A percentile compares a stretch with the other conserved stretches of the same genome.
Conservation (phyloP, 1,140 invertebrate genomes). For the Scaptomyza montana region DNA sequence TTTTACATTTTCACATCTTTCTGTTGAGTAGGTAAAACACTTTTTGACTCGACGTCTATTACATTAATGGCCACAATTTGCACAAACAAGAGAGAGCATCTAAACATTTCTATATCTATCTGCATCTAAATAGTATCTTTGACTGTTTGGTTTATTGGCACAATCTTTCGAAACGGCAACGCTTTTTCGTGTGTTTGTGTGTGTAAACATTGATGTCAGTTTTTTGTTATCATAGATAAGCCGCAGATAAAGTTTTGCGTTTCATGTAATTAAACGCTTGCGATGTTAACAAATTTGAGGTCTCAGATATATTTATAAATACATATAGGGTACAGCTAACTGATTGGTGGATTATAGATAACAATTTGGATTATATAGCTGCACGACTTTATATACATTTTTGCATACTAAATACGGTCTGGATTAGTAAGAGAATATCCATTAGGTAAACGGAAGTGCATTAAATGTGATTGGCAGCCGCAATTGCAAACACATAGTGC, state of each 20-base stretch:
- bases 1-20: constrained; percentile 50
- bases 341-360: constrained; percentile 7
- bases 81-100: constrained; percentile 28
- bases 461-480: constrained; percentile 35
- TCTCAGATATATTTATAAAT: background rate
- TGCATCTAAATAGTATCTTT: background rate
- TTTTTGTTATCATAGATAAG: constrained; percentile 23
- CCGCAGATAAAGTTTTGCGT: constrained; percentile 4
- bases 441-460: constrained; percentile 43
- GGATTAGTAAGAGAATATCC: constrained; percentile 2
- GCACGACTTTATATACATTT: background rate
- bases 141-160: constrained; percentile 23
- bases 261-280: constrained; percentile 20
- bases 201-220: constrained; percentile 21
- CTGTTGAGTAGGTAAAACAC: background rate
- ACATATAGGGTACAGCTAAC: constrained; percentile 2
- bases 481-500: constrained; percentile 15
- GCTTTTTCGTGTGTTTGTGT: constrained; percentile 3
- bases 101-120: constrained; percentile 12
- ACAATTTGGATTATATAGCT: background rate
- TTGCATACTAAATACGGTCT: background rate
- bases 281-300: constrained; percentile 16
- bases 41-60: constrained; percentile 43
- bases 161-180: constrained; percentile 15
- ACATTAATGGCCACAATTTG: constrained; percentile 49